These are phyloP conservation scores for Mercenaria mercenaria DNA, from an alignment of 1,140 invertebrate species.

Conservation along the genomic window DNA sequence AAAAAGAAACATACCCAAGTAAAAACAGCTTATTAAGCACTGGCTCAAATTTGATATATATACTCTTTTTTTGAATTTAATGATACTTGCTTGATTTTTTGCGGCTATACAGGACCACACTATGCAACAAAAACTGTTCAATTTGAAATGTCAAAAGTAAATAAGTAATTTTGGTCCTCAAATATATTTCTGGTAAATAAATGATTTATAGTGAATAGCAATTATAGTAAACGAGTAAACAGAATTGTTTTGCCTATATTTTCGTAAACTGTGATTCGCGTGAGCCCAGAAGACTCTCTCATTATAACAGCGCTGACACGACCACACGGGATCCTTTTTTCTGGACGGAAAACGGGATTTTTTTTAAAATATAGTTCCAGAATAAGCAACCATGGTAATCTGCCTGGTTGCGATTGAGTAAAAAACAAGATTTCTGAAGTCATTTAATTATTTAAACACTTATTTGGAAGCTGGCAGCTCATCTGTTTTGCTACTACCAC, in stretches of 20 bases:
- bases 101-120: too few species aligned
- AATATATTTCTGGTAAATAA: not conserved
- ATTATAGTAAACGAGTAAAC: slow-evolving; percentile 8
- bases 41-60: too few species aligned
- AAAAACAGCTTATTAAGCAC: too few species aligned
- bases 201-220: not conserved
- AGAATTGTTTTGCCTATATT: not conserved
- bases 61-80: too few species aligned
- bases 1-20: too few species aligned
- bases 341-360: not conserved
- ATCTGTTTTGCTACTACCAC: not conserved
- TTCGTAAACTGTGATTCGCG: not conserved
- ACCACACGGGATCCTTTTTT: not conserved
- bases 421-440: not conserved
- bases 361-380: not conserved
- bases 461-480: slow-evolving; percentile 24
- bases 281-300: not conserved
- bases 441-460: slow-evolving; percentile 17
- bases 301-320: not conserved
- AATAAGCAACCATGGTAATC: not conserved
- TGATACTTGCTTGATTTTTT: too few species aligned
- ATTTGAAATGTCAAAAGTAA: not conserved
- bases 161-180: not conserved
- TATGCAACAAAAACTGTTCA: too few species aligned
- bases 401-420: not conserved